Conservation (phyloP, 2,113 vertebrate genomes). For the Prinia subflava region DNA sequence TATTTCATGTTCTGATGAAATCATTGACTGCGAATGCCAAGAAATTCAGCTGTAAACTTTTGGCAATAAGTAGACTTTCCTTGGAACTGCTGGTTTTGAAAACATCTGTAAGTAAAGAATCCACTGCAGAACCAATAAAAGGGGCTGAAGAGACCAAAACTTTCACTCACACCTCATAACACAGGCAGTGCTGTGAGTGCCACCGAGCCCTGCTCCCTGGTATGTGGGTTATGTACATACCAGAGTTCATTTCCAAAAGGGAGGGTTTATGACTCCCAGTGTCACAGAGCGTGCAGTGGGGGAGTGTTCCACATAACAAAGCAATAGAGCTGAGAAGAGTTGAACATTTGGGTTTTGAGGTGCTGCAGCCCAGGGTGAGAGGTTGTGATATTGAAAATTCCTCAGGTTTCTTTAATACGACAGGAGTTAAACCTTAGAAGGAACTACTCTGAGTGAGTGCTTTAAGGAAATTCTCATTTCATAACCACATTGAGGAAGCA, state of each 20-base stretch:
- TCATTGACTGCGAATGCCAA: conserved; percentile 1
- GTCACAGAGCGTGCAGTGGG: not conserved
- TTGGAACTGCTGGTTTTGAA: conserved; percentile 49
- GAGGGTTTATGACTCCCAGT: conserved; percentile 14
- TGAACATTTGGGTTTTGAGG: conserved; percentile 37
- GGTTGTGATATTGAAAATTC: conserved; percentile 21
- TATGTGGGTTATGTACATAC: conserved; percentile 33
- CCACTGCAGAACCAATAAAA: conserved; percentile 54
- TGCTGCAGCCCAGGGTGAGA: not conserved
- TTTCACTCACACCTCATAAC: conserved; percentile 64
- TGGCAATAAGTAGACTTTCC: conserved; percentile 54
- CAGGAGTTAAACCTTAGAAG: not conserved
- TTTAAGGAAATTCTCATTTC: not conserved
- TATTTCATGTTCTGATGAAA: conserved; percentile 49
- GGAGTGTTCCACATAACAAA: conserved; percentile 26
- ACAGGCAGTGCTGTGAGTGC: conserved; percentile 6
- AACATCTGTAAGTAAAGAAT: conserved; percentile 66
- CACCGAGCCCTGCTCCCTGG: conserved; percentile 31
- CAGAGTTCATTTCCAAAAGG: conserved; percentile 31
- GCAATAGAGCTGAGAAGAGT: not conserved
- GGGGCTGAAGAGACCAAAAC: conserved; percentile 52
- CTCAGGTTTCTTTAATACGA: not conserved
- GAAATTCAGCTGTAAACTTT: conserved; percentile 49
- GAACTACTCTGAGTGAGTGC: not conserved
- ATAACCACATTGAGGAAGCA: not conserved